Evolutionary conservation across 2,113 vertebrate species (phyloP).

Genomic region (Tricholaema leucomelas): DNA sequence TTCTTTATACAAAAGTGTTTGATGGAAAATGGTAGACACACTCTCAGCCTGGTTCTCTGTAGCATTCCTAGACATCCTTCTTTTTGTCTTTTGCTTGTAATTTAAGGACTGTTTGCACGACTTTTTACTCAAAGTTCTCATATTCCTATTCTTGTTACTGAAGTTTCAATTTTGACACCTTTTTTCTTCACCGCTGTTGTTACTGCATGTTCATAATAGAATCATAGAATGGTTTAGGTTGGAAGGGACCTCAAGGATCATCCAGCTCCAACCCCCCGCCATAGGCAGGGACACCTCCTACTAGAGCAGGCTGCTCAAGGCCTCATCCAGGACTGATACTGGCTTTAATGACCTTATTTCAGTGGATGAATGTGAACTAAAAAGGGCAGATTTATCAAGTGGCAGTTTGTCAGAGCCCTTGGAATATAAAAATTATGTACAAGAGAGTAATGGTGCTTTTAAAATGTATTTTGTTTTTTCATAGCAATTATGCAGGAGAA

Average conservation of each 20-base stretch:
- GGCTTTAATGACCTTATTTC: not conserved
- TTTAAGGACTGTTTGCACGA: not conserved
- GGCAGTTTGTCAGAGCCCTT: not conserved
- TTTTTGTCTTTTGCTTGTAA: not conserved
- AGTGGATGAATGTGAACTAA: not conserved
- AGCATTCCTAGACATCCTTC: not conserved
- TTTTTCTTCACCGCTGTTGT: not conserved
- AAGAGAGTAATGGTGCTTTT: not conserved
- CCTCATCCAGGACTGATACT: not conserved
- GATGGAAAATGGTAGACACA: not conserved
- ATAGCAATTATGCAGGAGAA: not conserved
- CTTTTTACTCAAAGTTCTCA: not conserved
- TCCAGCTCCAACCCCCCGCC: too few species aligned
- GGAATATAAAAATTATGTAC: not conserved
- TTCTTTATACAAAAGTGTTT: not conserved
- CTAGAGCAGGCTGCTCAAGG: too few species aligned
- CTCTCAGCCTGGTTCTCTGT: not conserved
- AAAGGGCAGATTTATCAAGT: not conserved
- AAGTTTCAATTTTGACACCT: not conserved
- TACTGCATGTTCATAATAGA: not conserved
- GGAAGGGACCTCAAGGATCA: too few species aligned
- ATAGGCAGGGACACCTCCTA: too few species aligned
- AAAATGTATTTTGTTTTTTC: not conserved
- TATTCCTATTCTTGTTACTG: not conserved
- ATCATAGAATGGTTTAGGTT: too few species aligned